Evolutionary conservation across 1,140 invertebrate species (phyloP), one percentile per base, ranked within the genome.

Genomic region (Leptoteleia sp.): DNA sequence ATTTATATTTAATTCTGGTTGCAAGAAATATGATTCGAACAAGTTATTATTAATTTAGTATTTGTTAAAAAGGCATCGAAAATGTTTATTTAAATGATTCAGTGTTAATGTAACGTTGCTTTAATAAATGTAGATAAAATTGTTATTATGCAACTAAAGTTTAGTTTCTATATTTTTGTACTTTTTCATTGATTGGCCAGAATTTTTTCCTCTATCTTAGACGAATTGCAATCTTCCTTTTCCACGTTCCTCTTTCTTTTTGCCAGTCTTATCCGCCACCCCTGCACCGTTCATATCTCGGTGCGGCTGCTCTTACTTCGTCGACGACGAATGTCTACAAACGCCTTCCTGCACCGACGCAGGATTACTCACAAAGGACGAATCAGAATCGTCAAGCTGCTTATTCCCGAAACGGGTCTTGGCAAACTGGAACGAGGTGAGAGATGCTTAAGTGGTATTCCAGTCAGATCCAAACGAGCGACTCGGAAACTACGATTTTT

Each of bases 341-440:
- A 72, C 72, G 61, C 52, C 71, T 75, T 45, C 61, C 48, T 43
- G 42, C 59, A 70, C 55, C 45, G 65, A 59, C 73, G 48, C 73
- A 40, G 50, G 70, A 79, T 79, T 70, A 79, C 70, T 73, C 48
- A 70, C 76, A 73, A 70, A 79, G 62, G 62, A 73, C 76, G 76
- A 73, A 79, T 71, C 64, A 71, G 59, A 71, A 70, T 57, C 75
- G 75, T 78, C 75, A 78, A 77, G 75, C 76, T 61, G 76, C 76
- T 78, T 72, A 78, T 78, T 72, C 68, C 33, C 43, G 54, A 68
- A 78, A 61, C 62, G 68, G 61, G 42, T 78, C 76, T 67, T 68
- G 54, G 76, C 40, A 68, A 78, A 78, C 54, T 68, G 68, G 76
- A 62, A 78, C 68, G 76, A 72, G 50, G 50, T 67, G 59, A 71